These are phyloP conservation scores for Buphagus erythrorhynchus DNA, from an alignment of 2,797 vertebrate species.

Conservation along the genomic window DNA sequence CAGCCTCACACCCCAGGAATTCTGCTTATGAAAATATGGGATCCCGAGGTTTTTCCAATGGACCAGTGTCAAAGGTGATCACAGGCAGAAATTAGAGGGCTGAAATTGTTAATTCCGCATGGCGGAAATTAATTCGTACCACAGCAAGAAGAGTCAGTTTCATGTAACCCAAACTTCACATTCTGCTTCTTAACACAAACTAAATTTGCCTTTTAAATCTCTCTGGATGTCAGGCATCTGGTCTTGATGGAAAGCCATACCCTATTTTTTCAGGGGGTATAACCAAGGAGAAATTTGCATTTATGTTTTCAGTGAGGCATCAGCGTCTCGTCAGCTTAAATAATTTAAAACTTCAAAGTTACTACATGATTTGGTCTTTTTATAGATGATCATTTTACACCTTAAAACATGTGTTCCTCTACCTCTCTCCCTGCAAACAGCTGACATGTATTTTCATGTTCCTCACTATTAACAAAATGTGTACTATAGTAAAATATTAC, in stretches of 20 bases:
- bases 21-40: slow-evolving; percentile 28
- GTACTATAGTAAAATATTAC: background rate
- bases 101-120: slow-evolving; percentile 23
- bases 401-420: background rate
- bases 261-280: background rate
- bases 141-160: background rate
- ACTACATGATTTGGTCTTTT: background rate
- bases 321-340: background rate
- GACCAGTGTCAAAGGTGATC: slow-evolving; percentile 55
- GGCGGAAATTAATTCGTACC: slow-evolving; percentile 25
- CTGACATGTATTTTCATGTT: background rate
- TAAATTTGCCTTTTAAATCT: slow-evolving; percentile 50
- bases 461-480: background rate
- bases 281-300: slow-evolving; percentile 26
- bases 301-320: slow-evolving; percentile 44
- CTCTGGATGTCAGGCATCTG: slow-evolving; percentile 37
- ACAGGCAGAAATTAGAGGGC: slow-evolving; percentile 24
- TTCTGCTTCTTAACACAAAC: background rate
- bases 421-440: background rate
- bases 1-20: background rate
- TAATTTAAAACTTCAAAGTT: background rate
- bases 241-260: slow-evolving; percentile 34
- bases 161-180: background rate
- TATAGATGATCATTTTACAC: background rate
- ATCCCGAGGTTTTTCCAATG: slow-evolving; percentile 26